Percentiles rank a stretch among this genome's conserved stretches.
phyloP scores from a whole-genome alignment of 1,140 invertebrate genomes.

The Spodoptera litura region DNA sequence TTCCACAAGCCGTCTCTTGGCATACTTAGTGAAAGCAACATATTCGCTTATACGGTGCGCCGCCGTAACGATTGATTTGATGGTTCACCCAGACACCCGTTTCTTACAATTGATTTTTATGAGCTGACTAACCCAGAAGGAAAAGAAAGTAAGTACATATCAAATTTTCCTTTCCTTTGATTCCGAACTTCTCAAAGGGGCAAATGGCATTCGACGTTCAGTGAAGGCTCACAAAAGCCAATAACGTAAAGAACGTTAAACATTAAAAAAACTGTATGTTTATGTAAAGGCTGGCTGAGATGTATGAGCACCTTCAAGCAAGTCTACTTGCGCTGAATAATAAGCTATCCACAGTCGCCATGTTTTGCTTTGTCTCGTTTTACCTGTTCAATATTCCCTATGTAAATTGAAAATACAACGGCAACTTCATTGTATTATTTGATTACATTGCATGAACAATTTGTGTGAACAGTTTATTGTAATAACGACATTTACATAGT shows the following conservation, averaged over 20 bases:
- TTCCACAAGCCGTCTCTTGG: too few relatives aligned
- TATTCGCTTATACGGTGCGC: neutral
- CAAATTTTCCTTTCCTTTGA: constrained; percentile 29
- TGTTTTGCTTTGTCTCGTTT: constrained; percentile 29
- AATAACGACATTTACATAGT: neutral
- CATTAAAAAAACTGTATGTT: constrained; percentile 7
- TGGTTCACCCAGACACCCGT: neutral
- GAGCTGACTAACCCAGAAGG: constrained; percentile 15
- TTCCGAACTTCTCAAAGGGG: constrained; percentile 6
- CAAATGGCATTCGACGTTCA: constrained; percentile 5
- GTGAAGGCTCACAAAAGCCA: constrained; percentile 20
- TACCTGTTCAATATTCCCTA: constrained; percentile 23
- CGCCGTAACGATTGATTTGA: neutral
- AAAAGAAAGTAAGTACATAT: constrained; percentile 15
- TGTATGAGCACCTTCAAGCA: constrained; percentile 31
- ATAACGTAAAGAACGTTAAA: constrained; percentile 23
- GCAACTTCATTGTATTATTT: constrained; percentile 9
- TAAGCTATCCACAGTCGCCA: constrained; percentile 22
- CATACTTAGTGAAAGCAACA: neutral
- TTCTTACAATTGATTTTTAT: constrained; percentile 21
- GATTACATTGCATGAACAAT: neutral
- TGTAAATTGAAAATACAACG: constrained; percentile 21
- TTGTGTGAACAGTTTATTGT: neutral
- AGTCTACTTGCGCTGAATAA: constrained; percentile 28
- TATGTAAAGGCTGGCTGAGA: constrained; percentile 15